Base-by-base conservation (phyloP, 2,797 vertebrate species). In the Dipus sagitta region DNA sequence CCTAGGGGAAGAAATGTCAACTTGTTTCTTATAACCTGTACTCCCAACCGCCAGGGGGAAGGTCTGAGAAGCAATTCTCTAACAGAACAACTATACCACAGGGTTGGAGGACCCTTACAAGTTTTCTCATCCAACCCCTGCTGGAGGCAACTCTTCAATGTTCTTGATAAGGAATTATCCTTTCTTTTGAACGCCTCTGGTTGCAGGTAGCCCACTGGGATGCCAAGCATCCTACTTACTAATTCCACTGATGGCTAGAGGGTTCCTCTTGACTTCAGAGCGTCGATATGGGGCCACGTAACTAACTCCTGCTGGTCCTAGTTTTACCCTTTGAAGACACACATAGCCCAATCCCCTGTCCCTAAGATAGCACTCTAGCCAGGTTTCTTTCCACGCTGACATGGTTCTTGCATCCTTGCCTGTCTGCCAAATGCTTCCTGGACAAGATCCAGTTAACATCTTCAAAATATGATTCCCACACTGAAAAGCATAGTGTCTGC, bases 361-460 rank as follows among this genome's bases (percentile, higher is more conserved):
- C 34, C 77, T n/a, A 42, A 67, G 72, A 38, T 6, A 15, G 67
- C 2, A 74, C 42, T 70, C 91, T 52, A 6, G 14, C 2, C 20
- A 26, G 30, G 67, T 64, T 83, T 58, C 82, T 77, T 80, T 68
- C 70, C 75, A 71, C 1, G 0, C 23, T 17, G 23, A 67, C 15
- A 13, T 72, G 85, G 90, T 34, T 76, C 77, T 47, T 88, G 90
- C 11, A 28, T n/a, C 77, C 77, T 83, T 23, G 6, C 21, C 60
- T 20, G 38, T 58, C 92, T 88, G 80, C 88, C 88, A 65, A 28
- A 10, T 15, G 67, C 62, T 88, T 86, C 87, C 80, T 70, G 88
- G 79, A 86, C 70, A 90, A 92, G 67, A 91, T 74, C 88, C n/a
- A 47, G 54, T 81, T 74, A 96, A 34, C 30, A 82, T 54, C 85